A percentile compares a stretch with the other conserved stretches of the same genome.
Evolutionary conservation across 2,888 invertebrate genomes (phyloP).

Genomic region (Eugnorisma glareosa): DNA sequence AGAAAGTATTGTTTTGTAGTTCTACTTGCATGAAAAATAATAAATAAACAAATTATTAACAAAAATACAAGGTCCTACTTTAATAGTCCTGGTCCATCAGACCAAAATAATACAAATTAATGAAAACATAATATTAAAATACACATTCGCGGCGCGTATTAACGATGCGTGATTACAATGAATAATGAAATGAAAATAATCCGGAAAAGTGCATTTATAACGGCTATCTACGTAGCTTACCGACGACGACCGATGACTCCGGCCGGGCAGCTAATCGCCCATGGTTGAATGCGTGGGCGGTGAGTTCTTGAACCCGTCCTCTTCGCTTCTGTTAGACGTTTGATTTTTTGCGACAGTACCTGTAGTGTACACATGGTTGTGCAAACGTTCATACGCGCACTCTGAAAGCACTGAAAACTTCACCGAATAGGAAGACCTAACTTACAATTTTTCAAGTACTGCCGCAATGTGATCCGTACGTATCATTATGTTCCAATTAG

Average conservation of each 20-base stretch:
- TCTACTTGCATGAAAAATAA: slow-evolving; percentile 27
- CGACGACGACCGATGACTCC: slow-evolving; percentile 38
- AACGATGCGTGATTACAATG: slow-evolving; percentile 5
- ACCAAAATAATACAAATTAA: slow-evolving; percentile 36
- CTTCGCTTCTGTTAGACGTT: slow-evolving; percentile 50
- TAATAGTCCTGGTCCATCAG: slow-evolving; percentile 45
- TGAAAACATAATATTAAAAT: slow-evolving; percentile 33
- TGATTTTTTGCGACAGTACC: slow-evolving; percentile 57
- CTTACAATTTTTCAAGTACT: slow-evolving; percentile 26
- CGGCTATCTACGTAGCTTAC: slow-evolving; percentile 52
- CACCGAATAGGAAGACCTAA: slow-evolving; percentile 25
- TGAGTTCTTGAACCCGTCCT: slow-evolving; percentile 22
- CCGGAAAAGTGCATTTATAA: slow-evolving; percentile 28
- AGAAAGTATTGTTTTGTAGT: not conserved
- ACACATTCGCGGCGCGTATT: slow-evolving; percentile 12
- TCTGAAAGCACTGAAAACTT: slow-evolving; percentile 38
- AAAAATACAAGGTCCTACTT: slow-evolving; percentile 42
- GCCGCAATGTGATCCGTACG: not conserved
- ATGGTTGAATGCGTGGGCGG: slow-evolving; percentile 35
- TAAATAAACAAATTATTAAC: slow-evolving; percentile 33
- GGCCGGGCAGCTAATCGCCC: slow-evolving; percentile 48
- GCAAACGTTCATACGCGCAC: slow-evolving; percentile 50
- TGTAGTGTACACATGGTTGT: slow-evolving; percentile 59
- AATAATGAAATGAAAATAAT: slow-evolving; percentile 42
- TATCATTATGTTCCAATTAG: not conserved